These are phyloP conservation scores for Nansenia antarctica DNA, from an alignment of 2,113 vertebrate species.

Conservation along the genomic window DNA sequence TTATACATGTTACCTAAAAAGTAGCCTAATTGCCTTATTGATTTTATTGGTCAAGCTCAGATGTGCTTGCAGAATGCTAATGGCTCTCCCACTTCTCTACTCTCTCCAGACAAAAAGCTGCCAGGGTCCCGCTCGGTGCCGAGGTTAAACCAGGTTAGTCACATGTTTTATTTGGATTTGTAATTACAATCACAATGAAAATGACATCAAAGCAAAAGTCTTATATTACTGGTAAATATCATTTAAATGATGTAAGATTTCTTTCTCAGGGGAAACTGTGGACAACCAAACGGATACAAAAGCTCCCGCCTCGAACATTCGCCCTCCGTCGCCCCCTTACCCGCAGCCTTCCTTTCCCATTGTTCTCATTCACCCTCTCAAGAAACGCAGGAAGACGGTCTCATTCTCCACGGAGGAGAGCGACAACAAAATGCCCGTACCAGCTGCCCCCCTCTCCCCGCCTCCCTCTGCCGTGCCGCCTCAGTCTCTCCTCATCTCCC, in stretches of 20 bases:
- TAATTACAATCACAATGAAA: not conserved
- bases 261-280: conserved; percentile 45
- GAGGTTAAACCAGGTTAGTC: conserved; percentile 67
- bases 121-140: conserved; percentile 28
- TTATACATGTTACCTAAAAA: not conserved
- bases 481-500: conserved; percentile 35
- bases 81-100: conserved; percentile 2
- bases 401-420: conserved; percentile 81
- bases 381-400: conserved; percentile 89
- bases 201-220: too few relatives aligned
- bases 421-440: conserved; percentile 59
- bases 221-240: not conserved
- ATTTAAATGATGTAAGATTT: not conserved
- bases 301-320: conserved; percentile 26
- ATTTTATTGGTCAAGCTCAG: not conserved
- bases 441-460: conserved; percentile 32
- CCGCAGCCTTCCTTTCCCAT: conserved; percentile 75
- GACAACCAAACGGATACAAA: conserved; percentile 36
- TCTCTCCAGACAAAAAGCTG: conserved; percentile 48
- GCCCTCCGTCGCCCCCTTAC: conserved; percentile 59
- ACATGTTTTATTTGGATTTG: not conserved
- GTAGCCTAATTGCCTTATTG: not conserved
- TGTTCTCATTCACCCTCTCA: conserved; percentile 84
- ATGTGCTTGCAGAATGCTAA: not conserved
- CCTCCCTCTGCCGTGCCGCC: not conserved